phyloP scores from a whole-genome alignment of 2,888 invertebrate species.

The Taphrorychus bicolor region DNA sequence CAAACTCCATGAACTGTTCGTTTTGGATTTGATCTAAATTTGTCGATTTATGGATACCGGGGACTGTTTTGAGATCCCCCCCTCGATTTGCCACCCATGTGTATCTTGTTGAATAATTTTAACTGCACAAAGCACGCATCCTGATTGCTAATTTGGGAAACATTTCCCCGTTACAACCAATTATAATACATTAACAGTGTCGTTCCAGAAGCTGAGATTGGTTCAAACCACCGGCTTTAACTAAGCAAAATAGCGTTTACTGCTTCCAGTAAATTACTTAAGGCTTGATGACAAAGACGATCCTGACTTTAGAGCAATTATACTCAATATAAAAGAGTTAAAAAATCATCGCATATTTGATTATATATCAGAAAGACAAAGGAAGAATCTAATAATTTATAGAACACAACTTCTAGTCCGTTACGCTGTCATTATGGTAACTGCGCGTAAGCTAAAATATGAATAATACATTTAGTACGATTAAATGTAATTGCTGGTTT shows the following conservation, averaged over 20 bases:
- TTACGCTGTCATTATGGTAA: background rate
- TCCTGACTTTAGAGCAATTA: too few relatives aligned
- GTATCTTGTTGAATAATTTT: too few relatives aligned
- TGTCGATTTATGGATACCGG: too few relatives aligned
- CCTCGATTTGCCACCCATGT: too few relatives aligned
- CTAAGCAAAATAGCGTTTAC: conserved; percentile 9
- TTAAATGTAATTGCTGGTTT: background rate
- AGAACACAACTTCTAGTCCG: background rate
- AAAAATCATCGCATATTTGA: too few relatives aligned
- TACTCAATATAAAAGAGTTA: background rate
- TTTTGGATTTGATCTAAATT: too few relatives aligned
- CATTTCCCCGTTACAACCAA: background rate
- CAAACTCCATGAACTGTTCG: too few relatives aligned
- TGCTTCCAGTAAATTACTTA: conserved; percentile 2
- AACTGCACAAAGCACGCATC: background rate
- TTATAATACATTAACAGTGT: conserved; percentile 1
- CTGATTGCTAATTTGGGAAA: background rate
- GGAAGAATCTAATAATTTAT: background rate
- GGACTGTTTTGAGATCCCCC: too few relatives aligned
- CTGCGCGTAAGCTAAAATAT: background rate
- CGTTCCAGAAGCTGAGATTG: background rate
- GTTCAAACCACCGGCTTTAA: background rate
- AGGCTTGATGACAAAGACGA: background rate
- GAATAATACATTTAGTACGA: background rate
- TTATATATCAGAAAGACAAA: background rate